Evolutionary conservation across 2,888 invertebrate genomes (phyloP), one percentile per base, ranked within the genome.

Genomic region (Scotopteryx bipunctaria): DNA sequence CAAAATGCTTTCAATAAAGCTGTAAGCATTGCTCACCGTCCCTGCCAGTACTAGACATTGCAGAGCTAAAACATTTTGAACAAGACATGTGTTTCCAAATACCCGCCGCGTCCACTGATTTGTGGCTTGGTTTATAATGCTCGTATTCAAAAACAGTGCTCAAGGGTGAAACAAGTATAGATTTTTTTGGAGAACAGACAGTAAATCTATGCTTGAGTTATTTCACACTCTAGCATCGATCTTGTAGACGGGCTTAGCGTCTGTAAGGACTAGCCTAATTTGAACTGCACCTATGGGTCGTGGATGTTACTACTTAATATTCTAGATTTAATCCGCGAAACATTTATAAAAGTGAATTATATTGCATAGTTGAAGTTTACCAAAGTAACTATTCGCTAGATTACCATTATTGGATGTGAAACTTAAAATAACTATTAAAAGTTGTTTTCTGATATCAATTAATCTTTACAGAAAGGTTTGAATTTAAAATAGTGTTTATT

Each of bases 401-500:
- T 9, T 9, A 6, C 9, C 3, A 8, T 9, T n/a, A 9, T 9
- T 25, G n/a, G n/a, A 21, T 21, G 4, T 6, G 1, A 3, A 5
- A 21, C 1, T 21, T 1, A 21, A 6, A 8, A 23, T 27, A 21
- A 8, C 8, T 21, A 23, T 9, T 9, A 5, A 2, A 19, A 23
- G n/a, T 23, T 11, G 27, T 8, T 27, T 27, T 9, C 9, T 9
- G n/a, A n/a, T n/a, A n/a, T 27, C 8, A 27, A 9, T 9, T 11
- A 17, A 40, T 16, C 9, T 38, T 16, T 41, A 3, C 5, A n/a
- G 4, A 36, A 40, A 33, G n/a, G n/a, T 23, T 59, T 49, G 27
- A 42, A 55, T 53, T 55, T 52, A 25, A 33, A 47, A 44, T 40
- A 40, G 41, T 38, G 46, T 59, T 55, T 51, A 51, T 9, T 47